These are phyloP conservation scores for Temnothorax longispinosus DNA, from an alignment of 1,140 invertebrate species.

Conservation along the genomic window DNA sequence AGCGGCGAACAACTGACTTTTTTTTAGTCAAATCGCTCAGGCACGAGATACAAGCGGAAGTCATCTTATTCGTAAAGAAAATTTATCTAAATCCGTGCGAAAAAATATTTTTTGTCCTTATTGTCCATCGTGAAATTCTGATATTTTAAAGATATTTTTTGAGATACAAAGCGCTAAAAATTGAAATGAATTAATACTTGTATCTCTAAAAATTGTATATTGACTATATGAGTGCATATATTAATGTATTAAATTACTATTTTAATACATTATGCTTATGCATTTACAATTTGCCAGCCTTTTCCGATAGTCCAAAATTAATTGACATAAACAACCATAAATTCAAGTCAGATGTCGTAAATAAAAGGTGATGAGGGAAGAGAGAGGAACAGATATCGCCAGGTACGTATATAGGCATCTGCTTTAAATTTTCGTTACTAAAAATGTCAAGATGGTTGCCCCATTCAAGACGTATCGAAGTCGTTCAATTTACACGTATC, in stretches of 20 bases:
- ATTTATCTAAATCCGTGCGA: neutral
- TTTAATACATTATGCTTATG: neutral
- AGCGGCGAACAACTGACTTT: constrained; percentile 29
- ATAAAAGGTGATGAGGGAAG: neutral
- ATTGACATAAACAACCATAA: neutral
- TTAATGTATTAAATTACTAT: neutral
- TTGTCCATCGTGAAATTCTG: neutral
- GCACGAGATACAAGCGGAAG: neutral
- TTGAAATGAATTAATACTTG: neutral
- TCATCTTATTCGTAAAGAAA: neutral
- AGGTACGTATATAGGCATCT: neutral
- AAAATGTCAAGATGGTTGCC: neutral
- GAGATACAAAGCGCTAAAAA: neutral
- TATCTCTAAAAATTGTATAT: neutral
- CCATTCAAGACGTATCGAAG: neutral
- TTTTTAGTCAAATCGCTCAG: neutral
- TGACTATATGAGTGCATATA: too few relatives aligned
- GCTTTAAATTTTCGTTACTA: neutral
- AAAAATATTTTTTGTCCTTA: neutral
- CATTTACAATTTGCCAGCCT: neutral
- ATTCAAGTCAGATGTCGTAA: neutral
- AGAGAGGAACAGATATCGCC: neutral
- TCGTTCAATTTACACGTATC: constrained; percentile 12
- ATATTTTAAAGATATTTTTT: neutral
- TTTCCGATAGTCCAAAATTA: neutral